These are phyloP conservation scores for Grammomys dolichurus DNA, from an alignment of 2,113 vertebrate genomes.

Conservation along the genomic window DNA sequence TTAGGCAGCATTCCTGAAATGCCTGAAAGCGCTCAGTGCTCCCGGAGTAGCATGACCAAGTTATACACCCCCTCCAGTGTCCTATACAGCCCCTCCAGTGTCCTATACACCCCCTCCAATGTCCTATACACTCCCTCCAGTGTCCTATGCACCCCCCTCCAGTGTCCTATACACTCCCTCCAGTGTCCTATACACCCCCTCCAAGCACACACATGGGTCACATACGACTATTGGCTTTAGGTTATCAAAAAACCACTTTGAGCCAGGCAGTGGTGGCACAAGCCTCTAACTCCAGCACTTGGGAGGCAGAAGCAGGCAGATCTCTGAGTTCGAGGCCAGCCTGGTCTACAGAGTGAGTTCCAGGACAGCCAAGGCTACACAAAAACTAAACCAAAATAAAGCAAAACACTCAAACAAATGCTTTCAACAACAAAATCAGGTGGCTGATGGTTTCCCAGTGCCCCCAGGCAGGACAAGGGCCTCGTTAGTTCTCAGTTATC, in stretches of 20 bases:
- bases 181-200: neutral
- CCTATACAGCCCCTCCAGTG: no score
- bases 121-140: no score
- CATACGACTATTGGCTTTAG: neutral
- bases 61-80: neutral
- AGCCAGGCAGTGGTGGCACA: no score
- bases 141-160: neutral
- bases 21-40: neutral
- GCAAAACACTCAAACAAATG: neutral
- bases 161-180: no score
- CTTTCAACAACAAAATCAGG: neutral
- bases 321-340: no score
- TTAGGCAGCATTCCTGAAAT: neutral
- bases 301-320: no score
- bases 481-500: fast-evolving
- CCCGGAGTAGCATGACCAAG: neutral
- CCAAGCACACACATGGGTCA: neutral
- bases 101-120: no score
- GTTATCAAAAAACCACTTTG: neutral
- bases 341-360: no score
- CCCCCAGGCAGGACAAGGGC: neutral
- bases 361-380: no score
- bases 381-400: no score
- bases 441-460: neutral
- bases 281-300: no score